A percentile compares a stretch with the other conserved stretches of the same genome.
Conservation (phyloP, 92 coral and sea anemone genomes). For the Pocillopora meandrina region DNA sequence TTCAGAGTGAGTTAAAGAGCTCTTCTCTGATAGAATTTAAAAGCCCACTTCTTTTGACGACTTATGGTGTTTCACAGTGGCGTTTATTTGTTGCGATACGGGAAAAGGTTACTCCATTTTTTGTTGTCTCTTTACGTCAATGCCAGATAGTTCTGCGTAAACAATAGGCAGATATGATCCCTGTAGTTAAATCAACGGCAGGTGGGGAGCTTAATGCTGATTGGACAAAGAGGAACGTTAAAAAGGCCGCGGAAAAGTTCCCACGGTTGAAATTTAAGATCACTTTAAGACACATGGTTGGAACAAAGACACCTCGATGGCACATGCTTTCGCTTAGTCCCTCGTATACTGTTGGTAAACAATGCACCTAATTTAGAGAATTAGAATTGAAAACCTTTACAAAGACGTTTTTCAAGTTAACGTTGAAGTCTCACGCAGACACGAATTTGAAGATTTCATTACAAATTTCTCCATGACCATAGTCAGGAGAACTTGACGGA, state of each 20-base stretch:
- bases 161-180: constrained; percentile 16
- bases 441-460: constrained; percentile 2
- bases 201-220: constrained; percentile 57
- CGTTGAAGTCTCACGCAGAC: constrained; percentile 9
- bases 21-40: not conserved
- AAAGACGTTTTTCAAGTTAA: constrained; percentile 16
- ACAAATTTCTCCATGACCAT: not conserved
- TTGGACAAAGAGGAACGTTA: constrained; percentile 51
- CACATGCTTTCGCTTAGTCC: constrained; percentile 70
- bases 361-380: constrained; percentile 18
- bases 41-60: too few relatives aligned
- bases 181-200: constrained; percentile 32
- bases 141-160: constrained; percentile 25
- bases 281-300: constrained; percentile 74
- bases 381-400: constrained; percentile 10
- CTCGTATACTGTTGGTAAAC: constrained; percentile 32
- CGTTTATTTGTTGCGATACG: constrained; percentile 19
- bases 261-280: constrained; percentile 73
- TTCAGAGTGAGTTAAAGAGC: not conserved
- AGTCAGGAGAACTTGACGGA: too few relatives aligned
- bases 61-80: constrained; percentile 1
- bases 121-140: constrained; percentile 16
- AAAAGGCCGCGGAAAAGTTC: constrained; percentile 61
- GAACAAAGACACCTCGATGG: constrained; percentile 51
- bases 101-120: constrained; percentile 20